phyloP scores from a whole-genome alignment of 2,797 vertebrate species.

The Darevskia mixta region DNA sequence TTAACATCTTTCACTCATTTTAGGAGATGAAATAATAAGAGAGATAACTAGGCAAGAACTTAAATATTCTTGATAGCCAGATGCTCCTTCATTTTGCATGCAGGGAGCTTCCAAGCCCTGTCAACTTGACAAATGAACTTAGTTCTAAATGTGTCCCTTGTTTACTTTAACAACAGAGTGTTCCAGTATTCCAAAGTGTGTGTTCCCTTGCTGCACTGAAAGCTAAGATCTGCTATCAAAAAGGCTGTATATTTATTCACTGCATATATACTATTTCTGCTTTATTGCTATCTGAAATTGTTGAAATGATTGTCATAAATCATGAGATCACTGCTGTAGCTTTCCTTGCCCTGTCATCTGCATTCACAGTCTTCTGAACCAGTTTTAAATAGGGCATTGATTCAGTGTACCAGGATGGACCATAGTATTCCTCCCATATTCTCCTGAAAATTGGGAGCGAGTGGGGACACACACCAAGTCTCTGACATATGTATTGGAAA shows the following conservation, averaged over 20 bases:
- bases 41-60: constrained; percentile 60
- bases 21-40: constrained; percentile 63
- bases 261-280: not conserved
- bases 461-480: no score
- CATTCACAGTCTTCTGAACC: constrained; percentile 9
- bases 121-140: constrained; percentile 66
- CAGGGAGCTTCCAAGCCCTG: constrained; percentile 65
- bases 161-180: constrained; percentile 50
- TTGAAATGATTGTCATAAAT: constrained; percentile 31
- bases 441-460: no score
- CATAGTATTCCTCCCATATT: no score
- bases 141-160: constrained; percentile 63
- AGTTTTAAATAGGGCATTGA: constrained; percentile 12
- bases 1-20: constrained; percentile 67
- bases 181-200: constrained; percentile 42
- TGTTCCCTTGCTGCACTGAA: constrained; percentile 27
- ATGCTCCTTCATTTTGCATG: constrained; percentile 65
- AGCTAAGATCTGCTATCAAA: constrained; percentile 13
- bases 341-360: not conserved
- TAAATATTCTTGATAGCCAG: constrained; percentile 67
- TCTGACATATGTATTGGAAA: no score
- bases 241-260: constrained; percentile 30
- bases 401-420: not conserved
- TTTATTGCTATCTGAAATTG: constrained; percentile 24
- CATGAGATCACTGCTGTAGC: not conserved